Evolutionary conservation across 37 sponge, comb jelly and placozoan genomes (phyloP), one percentile per base, ranked within the genome.

Genomic region (Diacarnus erythraeanus): DNA sequence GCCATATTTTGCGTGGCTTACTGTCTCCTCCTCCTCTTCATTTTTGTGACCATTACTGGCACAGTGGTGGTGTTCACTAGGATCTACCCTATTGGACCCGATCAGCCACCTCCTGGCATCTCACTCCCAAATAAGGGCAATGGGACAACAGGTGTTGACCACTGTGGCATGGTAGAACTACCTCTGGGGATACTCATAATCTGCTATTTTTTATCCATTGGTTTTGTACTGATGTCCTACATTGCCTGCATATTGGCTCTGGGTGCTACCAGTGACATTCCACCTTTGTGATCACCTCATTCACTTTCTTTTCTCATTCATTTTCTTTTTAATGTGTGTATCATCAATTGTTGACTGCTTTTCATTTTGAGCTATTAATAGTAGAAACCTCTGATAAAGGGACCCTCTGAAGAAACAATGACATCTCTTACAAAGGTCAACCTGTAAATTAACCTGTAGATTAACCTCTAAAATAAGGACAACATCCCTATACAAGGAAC

Each of bases 11-110:
- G 85, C 29, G 71, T 77, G 27, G 85, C 78, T 35, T 84, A 84
- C 72, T 84, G 85, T n/a, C 78, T 84, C 2, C 85, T 84, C 43
- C 36, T 84, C n/a, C 78, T 84, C 38, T 84, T 78, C 51, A 77
- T 78, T 1, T 77, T 59, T 36, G 44, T 56, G 20, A 59, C 70
- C 23, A 43, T 84, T 34, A 71, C 78, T 40, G 85, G 85, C 25
- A 84, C 85, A 0, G 69, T 69, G 70, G 71, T 75, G 26, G 85
- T 84, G 17, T 84, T 84, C 43, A 71, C 78, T n/a, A 60, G 63
- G 26, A 70, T 73, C 43, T 35, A 77, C 51, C 64, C 78, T 2
- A 67, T 84, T 60, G 77, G 77, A 20, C 61, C 77, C 1, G 40
- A 76, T 20, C 77, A 76, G 35, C 77, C 77, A 3, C 77, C 77